A percentile compares a stretch with the other conserved stretches of the same genome.
These are phyloP conservation scores for Pachydiplax longipennis DNA, from an alignment of 2,888 invertebrate genomes.

Conservation along the genomic window DNA sequence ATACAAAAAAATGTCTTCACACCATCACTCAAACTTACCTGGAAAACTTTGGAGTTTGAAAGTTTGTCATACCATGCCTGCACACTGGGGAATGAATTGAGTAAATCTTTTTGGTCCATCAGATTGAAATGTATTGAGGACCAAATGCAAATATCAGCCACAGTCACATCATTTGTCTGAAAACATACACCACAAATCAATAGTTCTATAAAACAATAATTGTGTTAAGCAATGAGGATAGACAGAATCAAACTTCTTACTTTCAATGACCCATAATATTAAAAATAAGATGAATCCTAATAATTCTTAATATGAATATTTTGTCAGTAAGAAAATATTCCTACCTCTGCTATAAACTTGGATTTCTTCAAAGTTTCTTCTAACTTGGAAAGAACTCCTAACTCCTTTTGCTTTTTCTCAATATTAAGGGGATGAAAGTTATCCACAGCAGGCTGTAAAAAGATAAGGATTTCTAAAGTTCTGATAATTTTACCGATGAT, in stretches of 20 bases:
- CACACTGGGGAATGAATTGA: slow-evolving; percentile 65
- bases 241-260: no score
- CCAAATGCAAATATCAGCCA: slow-evolving; percentile 78
- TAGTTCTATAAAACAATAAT: neutral
- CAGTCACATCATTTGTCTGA: slow-evolving; percentile 67
- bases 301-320: no score
- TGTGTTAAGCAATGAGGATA: no score
- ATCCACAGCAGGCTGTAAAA: neutral
- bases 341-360: slow-evolving; percentile 14
- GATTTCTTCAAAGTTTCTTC: neutral
- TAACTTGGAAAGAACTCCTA: neutral
- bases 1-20: no score
- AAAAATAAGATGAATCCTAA: no score
- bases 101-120: slow-evolving; percentile 67
- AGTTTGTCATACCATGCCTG: slow-evolving; percentile 70
- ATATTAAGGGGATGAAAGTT: neutral
- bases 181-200: slow-evolving; percentile 52
- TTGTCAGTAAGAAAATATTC: neutral
- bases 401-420: neutral
- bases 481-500: neutral
- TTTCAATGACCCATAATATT: no score
- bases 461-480: neutral
- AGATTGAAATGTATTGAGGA: slow-evolving; percentile 72
- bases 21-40: slow-evolving; percentile 60
- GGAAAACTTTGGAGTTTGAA: slow-evolving; percentile 65